Evolutionary conservation across 2,797 vertebrate species (phyloP), one percentile per base, ranked within the genome.

Genomic region (Enteromius unitaeniatus): DNA sequence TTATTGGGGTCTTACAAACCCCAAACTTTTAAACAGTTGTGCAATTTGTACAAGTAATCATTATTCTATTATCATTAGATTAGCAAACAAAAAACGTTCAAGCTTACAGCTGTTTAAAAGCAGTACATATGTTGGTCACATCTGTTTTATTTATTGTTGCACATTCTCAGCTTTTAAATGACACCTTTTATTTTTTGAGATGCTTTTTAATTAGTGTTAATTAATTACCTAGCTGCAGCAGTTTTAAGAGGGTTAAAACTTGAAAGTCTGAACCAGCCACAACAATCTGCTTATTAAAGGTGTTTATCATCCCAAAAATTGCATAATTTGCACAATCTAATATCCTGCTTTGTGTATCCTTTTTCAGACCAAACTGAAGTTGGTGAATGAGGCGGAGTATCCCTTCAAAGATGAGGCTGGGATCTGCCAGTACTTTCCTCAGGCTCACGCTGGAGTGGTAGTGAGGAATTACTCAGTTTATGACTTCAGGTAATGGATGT

Each of bases 331-430:
- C 42, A 9, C 28, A 13, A 45, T 26, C 9, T 60, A 21, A 42
- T 68, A 67, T 76, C 17, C 17, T 69, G 3, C 23, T 28, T 10
- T 78, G n/a, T 42, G 2, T 37, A 40, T 73, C 0, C 87, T 75
- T 53, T 89, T 93, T 28, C 86, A 99, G 96, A 96, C 94, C 15
- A 91, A 92, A 88, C 90, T 96, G 79, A 97, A 96, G 89, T 85
- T 99, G 5, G 95, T 98, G 90, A 92, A 88, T 84, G 90, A 95
- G 87, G 93, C 94, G 0, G 93, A 96, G 47, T 98, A 98, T 78
- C 81, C 94, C 13, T 99, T 96, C 89, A 96, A 96, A 92, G 96
- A 94, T 86, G 87, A 93, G 74, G 94, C 91, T 0, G 96, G 95
- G 79, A 79, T 95, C 8, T 98, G 97, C 88, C 96, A 92, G 89